Evolutionary conservation across 2,888 invertebrate genomes (phyloP).

Genomic region (Hermaeophaga mercurialis): DNA sequence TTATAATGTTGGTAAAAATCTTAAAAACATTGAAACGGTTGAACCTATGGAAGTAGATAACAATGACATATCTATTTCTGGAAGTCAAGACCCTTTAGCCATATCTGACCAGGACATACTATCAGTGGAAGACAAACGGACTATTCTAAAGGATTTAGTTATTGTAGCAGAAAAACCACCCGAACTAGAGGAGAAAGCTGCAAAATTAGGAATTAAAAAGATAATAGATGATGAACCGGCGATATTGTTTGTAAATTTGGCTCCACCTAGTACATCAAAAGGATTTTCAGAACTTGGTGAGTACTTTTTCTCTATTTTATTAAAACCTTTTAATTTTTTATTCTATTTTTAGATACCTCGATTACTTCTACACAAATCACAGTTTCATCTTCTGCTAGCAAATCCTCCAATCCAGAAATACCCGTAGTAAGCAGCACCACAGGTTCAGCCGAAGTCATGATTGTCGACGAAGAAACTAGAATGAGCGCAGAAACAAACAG

Average conservation of each 20-base stretch:
- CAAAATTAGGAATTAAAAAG: constrained; percentile 5
- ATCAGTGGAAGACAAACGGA: not conserved
- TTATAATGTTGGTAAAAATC: not conserved
- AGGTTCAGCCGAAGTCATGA: constrained; percentile 55
- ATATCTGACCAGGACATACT: not conserved
- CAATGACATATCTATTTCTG: too few relatives aligned
- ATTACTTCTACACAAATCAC: constrained; percentile 11
- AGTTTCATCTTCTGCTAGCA: not conserved
- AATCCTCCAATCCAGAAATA: constrained; percentile 21
- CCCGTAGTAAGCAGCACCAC: constrained; percentile 27
- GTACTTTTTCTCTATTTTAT: not conserved
- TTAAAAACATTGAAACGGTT: not conserved
- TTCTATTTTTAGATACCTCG: constrained; percentile 10
- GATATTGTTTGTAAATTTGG: constrained; percentile 13
- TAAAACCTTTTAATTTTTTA: not conserved
- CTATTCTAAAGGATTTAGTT: not conserved
- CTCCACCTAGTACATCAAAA: constrained; percentile 19
- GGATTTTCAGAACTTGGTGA: constrained; percentile 23
- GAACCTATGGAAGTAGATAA: constrained; percentile 9
- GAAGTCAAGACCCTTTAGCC: too few relatives aligned
- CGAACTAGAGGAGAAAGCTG: not conserved
- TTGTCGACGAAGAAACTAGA: constrained; percentile 76
- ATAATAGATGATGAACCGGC: constrained; percentile 6
- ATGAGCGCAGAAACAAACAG: constrained; percentile 71
- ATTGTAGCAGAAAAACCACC: not conserved